Conservation (phyloP, 1,140 invertebrate genomes). For the Euura lappo region DNA sequence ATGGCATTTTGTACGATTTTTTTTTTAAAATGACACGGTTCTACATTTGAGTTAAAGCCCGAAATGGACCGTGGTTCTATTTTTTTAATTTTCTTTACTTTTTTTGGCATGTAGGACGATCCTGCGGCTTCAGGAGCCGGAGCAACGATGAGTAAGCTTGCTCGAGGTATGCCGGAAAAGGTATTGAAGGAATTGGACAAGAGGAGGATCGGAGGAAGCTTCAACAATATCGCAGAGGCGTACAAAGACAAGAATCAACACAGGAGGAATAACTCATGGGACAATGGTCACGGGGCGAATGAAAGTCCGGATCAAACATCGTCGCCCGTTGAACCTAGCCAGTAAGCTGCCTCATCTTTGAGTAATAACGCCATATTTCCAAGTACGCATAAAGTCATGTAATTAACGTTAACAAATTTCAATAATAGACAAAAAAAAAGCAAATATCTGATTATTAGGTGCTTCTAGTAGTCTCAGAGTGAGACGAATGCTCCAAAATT, state of each 20-base stretch:
- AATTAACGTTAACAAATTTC: neutral
- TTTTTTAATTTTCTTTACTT: neutral
- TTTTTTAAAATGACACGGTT: neutral
- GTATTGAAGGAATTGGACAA: constrained; percentile 67
- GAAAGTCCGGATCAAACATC: constrained; percentile 40
- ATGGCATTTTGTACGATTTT: constrained; percentile 1
- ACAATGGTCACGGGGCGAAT: constrained; percentile 47
- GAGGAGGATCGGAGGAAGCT: constrained; percentile 62
- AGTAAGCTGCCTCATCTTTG: constrained; percentile 27
- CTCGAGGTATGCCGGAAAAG: constrained; percentile 58
- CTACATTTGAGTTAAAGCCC: constrained; percentile 28
- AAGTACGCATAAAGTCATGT: neutral
- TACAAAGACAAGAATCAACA: constrained; percentile 55
- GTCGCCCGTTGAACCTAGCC: constrained; percentile 36
- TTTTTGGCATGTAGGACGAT: neutral
- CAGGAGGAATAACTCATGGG: constrained; percentile 57
- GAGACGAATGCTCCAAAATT: no score
- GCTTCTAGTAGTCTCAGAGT: no score
- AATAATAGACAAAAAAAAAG: neutral
- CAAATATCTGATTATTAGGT: neutral
- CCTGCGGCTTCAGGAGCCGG: constrained; percentile 19
- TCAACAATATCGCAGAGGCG: constrained; percentile 53
- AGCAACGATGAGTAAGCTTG: constrained; percentile 26
- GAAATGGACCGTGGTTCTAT: constrained; percentile 17
- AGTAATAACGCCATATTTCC: constrained; percentile 3